Evolutionary conservation across 2,888 invertebrate species (phyloP), one percentile per base, ranked within the genome.

Genomic region (Nomada ferruginata): DNA sequence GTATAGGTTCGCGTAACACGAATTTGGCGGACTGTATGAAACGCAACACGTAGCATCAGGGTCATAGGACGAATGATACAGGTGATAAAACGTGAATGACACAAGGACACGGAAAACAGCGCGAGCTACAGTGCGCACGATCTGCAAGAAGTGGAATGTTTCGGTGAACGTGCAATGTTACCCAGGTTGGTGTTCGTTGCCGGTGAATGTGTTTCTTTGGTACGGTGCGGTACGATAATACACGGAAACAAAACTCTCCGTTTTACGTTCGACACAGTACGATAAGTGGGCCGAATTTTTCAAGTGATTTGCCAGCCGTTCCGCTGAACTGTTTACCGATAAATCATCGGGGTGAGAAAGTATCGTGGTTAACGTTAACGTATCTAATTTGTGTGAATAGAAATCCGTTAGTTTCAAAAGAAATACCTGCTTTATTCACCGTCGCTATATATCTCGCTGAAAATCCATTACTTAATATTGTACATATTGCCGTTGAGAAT

Each of bases 1-100:
- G 91, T 91, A 91, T 91, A 92, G 91, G 92, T 92, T 91, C 88
- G 92, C 90, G 91, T 90, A 89, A 87, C 90, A 89, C 90, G 84
- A 78, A 82, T 76, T 74, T 61, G 65, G 76, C 60, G 44, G 52
- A 42, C 29, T 55, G 63, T 57, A 76, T 36, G 64, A 23, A 23
- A 66, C 60, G 42, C 26, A 50, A n/a, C 11, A 52, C 44, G 55
- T 29, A 50, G 13, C 15, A 20, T 20, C 15, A 0, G 18, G 5
- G 20, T 13, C 23, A 55, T 2, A 15, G 3, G 7, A 44, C 29
- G 57, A 44, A 23, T 2, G 13, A 18, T 9, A 53, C 1, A 57
- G 29, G n/a, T 15, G 52, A 53, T 3, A 52, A 18, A 44, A 36
- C 26, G 55, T 2, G 61, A 29, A 36, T n/a, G 53, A 47, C 26